Base-by-base conservation (phyloP, 2,113 vertebrate species). In the Hoplias malabaricus region DNA sequence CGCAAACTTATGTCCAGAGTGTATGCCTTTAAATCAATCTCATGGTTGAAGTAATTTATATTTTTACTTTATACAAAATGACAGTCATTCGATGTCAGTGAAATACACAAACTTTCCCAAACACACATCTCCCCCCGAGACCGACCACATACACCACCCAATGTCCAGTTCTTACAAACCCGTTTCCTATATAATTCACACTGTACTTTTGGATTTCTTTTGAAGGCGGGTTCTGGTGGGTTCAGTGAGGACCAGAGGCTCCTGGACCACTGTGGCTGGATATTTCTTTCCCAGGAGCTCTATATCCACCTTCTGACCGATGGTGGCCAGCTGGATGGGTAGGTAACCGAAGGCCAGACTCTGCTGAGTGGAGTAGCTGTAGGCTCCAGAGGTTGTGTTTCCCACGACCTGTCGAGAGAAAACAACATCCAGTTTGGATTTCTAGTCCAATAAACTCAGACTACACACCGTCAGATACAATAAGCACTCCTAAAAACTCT, bases 291-390 rank as follows among this genome's bases (percentile, higher is more conserved):
- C 94, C 79, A 99, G 31, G n/a, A 99, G 91, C 85, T 98, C 96
- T 57, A 99, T 94, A 79, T 98, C 94, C 84, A 99, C 80, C 82
- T 93, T 93, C 82, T 97, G 96, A 62, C 97, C 97, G 72, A 93
- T 87, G 23, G 86, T 87, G 84, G 91, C 92, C 43, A 99, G 91
- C 33, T 95, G 92, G 23, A 84, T 8, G 0, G 96, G 97, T 48
- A 99, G 92, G 50, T 98, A 99, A 0, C 94, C 95, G 2, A 99
- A 98, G 5, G 96, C 96, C 86, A 99, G 88, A 84, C 96, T 98
- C 87, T 92, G 93, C 80, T 93, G 91, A 82, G 87, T 84, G 84
- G 85, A 91, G 80, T 96, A 99, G 86, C 98, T 99, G 88, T 96
- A 99, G 75, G 91, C 88, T 75, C 97, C 98, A 4, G 98, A 98